Base-by-base conservation (phyloP, 1,140 invertebrate species). In the Sycobia sp. region DNA sequence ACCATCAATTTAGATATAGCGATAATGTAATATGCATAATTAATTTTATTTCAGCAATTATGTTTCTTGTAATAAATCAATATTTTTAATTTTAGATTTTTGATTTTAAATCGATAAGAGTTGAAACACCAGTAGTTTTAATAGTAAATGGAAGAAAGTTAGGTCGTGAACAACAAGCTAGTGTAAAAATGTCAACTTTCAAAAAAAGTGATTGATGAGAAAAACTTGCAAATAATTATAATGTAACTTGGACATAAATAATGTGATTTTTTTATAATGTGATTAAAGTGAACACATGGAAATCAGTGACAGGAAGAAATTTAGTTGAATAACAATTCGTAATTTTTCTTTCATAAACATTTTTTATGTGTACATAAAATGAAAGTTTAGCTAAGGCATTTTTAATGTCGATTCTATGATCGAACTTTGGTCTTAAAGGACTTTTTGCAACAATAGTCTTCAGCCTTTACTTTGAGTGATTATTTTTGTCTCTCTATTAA, bases 101-200 rank as follows among this genome's bases (percentile, higher is more conserved):
- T 72, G 81, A 87, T 65, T 93, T 90, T 76, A 84, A 85, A 72
- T 86, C 87, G 47, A 86, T 93, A 55, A 83, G 91, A 57, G 87
- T 93, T 14, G 89, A 92, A 77, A 90, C 87, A 65, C 92, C 91
- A 0, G 75, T 90, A 65, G 81, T 87, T 46, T 77, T 94, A 69
- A 85, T 91, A 22, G 86, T 93, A 34, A 93, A 93, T 78, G 89
- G 90, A 10, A 88, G 86, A 67, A 89, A 90, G 68, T 78, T 91
- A 43, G 85, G 85, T 34, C 81, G 83, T 62, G 86, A 90, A 69
- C 87, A 91, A 74, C 86, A 90, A 77, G 91, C 90, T 8, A 83
- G 84, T 64, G 84, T 84, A 20, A 81, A 76, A 68, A 65, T 81
- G 41, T 74, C 73, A 5, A 79, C 75, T 47, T 79, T 79, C 56